Conservation (phyloP, 2,797 vertebrate genomes). For the Bovichtus variegatus region DNA sequence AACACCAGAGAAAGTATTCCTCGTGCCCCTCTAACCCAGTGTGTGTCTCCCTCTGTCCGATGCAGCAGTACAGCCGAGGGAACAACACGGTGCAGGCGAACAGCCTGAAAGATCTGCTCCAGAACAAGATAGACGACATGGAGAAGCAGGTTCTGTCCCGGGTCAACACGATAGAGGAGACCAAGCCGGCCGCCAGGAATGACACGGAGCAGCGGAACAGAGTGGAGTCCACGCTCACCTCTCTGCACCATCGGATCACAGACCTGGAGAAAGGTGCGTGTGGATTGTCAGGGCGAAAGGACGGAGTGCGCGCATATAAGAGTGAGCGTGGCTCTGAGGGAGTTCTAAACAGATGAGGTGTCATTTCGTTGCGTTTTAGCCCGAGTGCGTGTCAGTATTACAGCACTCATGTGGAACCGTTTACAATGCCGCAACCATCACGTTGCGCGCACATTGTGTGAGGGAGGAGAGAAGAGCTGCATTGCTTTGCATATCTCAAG, state of each 20-base stretch:
- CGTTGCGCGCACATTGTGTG: conserved; percentile 56
- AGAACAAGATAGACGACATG: conserved; percentile 97
- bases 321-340: neutral
- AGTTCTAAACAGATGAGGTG: neutral
- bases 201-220: conserved; percentile 92
- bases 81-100: conserved; percentile 92
- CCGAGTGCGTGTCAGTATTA: too few relatives aligned
- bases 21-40: conserved; percentile 45
- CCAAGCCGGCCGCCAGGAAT: conserved; percentile 88
- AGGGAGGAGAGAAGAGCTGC: conserved; percentile 69
- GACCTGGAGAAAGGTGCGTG: conserved; percentile 95
- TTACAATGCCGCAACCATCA: conserved; percentile 71
- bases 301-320: conserved; percentile 3
- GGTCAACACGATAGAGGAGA: conserved; percentile 94
- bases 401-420: neutral
- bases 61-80: conserved; percentile 94
- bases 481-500: conserved; percentile 82
- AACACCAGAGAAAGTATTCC: conserved; percentile 10
- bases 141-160: conserved; percentile 96
- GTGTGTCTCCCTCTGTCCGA: conserved; percentile 56
- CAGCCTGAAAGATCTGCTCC: conserved; percentile 95
- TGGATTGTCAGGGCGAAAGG: conserved; percentile 1
- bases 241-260: conserved; percentile 95
- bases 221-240: conserved; percentile 94
- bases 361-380: neutral